These are phyloP conservation scores for Amblyopsis rosae DNA, from an alignment of 2,113 vertebrate species.

Conservation along the genomic window DNA sequence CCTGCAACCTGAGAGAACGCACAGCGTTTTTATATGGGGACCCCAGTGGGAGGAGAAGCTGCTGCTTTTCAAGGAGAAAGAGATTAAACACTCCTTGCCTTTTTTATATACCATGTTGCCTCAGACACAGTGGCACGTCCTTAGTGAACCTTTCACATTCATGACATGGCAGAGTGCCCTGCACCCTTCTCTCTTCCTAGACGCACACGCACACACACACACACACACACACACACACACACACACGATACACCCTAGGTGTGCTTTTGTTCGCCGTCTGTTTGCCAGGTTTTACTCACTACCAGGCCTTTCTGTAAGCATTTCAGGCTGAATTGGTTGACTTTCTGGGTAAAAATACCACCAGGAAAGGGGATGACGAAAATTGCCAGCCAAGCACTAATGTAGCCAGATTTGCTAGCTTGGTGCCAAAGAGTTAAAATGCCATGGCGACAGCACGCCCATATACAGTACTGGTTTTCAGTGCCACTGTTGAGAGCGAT, in stretches of 20 bases:
- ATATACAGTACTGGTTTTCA: conserved; percentile 47
- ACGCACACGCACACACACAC: background rate
- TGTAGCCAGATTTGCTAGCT: conserved; percentile 49
- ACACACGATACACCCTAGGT: conserved; percentile 14
- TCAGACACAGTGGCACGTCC: conserved; percentile 50
- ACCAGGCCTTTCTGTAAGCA: too few relatives aligned
- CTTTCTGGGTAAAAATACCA: conserved; percentile 50
- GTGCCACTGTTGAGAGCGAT: conserved; percentile 33
- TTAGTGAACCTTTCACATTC: conserved; percentile 53
- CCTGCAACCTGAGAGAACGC: conserved; percentile 30
- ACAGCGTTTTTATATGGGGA: conserved; percentile 46
- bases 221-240: background rate
- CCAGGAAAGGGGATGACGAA: conserved; percentile 59
- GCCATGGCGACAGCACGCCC: conserved; percentile 39
- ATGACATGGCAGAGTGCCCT: conserved; percentile 32
- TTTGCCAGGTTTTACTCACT: conserved; percentile 36
- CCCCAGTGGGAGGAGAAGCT: conserved; percentile 25
- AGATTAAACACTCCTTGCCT: conserved; percentile 56
- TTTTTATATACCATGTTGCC: conserved; percentile 56
- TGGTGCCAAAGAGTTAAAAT: conserved; percentile 24
- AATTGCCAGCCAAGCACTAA: conserved; percentile 36
- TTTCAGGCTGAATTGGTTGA: conserved; percentile 28
- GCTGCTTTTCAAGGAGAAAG: conserved; percentile 29
- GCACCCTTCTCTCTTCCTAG: conserved; percentile 17
- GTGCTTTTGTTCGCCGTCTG: conserved; percentile 6